Base-by-base conservation (phyloP, 2,888 invertebrate genomes). In the Matsumyia berberina region DNA sequence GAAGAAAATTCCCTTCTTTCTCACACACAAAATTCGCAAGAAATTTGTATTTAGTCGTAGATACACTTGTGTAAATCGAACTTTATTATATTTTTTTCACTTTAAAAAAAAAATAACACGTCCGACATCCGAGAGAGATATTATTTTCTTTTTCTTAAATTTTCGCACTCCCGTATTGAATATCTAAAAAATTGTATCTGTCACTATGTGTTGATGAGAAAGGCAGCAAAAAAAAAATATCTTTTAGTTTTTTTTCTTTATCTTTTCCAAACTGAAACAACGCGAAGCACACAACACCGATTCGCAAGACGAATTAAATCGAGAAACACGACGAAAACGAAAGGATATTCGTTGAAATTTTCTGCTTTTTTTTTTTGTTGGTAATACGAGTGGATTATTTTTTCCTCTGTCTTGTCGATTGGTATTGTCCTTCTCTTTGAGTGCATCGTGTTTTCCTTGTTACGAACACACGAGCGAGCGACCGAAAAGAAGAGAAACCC, bases 301-400 rank as follows among this genome's bases (percentile, higher is more conserved):
- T 70, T 85, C 85, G 76, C 80, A 76, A 80, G 74, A 66, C 53
- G 85, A 76, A 85, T 80, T 85, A 85, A 24, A 85, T 80, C 80
- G 53, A 58, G 76, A 79, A 85, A 85, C 60, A 85, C 62, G 76
- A 85, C 85, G 85, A 85, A 85, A 80, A 85, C 64, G 85, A 85
- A 85, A 85, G 85, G 85, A 85, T 80, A 80, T 85, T 85, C 85
- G 85, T 80, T 79, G 83, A 83, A 73, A 83, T 46, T 72, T 77
- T 67, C 17, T 64, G 76, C 46, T 39, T 73, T 78, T 49, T 67
- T 37, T 66, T 62, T 15, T 53, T 51, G 29, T 42, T 42, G n/a
- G n/a, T 11, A 42, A n/a, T 12, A 49, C 24, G 24, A 49, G 49
- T 49, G 7, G 24, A 24, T 24, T 24, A 24, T 24, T 72, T 79